Conservation (phyloP, 2,888 invertebrate genomes). For the Drosophila monieri region DNA sequence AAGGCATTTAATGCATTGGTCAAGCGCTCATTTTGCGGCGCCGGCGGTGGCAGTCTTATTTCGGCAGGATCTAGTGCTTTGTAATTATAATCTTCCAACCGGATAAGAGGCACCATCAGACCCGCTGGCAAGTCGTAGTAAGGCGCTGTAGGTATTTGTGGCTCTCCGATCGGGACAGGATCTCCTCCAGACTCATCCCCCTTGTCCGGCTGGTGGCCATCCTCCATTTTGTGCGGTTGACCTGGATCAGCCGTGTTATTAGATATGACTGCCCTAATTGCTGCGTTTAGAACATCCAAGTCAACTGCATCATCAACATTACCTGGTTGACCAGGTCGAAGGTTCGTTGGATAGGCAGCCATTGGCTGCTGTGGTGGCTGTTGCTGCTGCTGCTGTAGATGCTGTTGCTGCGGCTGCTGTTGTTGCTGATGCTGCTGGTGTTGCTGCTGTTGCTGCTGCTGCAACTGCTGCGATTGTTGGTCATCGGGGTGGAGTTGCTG, state of each 20-base stretch:
- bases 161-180: slow-evolving; percentile 84
- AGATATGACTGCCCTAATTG: slow-evolving; percentile 72
- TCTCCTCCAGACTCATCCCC: slow-evolving; percentile 71
- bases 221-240: slow-evolving; percentile 18
- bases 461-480: slow-evolving; percentile 30
- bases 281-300: slow-evolving; percentile 67
- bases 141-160: slow-evolving; percentile 94
- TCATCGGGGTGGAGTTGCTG: slow-evolving; percentile 61
- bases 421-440: slow-evolving; percentile 52
- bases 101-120: slow-evolving; percentile 98
- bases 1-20: slow-evolving; percentile 98
- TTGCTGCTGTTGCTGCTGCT: slow-evolving; percentile 65
- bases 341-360: slow-evolving; percentile 44
- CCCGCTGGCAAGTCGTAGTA: slow-evolving; percentile 99
- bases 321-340: slow-evolving; percentile 34
- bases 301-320: slow-evolving; percentile 53
- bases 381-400: slow-evolving; percentile 58
- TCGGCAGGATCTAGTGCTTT: slow-evolving; percentile 94
- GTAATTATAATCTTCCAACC: slow-evolving; percentile 95
- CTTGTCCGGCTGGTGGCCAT: slow-evolving; percentile 45
- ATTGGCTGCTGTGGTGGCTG: slow-evolving; percentile 44
- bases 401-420: slow-evolving; percentile 41
- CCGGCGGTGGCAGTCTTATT: slow-evolving; percentile 96
- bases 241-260: slow-evolving; percentile 31
- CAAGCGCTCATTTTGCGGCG: slow-evolving; percentile 96